Evolutionary conservation across 2,113 vertebrate genomes (phyloP).

Genomic region (Desmodus rotundus): DNA sequence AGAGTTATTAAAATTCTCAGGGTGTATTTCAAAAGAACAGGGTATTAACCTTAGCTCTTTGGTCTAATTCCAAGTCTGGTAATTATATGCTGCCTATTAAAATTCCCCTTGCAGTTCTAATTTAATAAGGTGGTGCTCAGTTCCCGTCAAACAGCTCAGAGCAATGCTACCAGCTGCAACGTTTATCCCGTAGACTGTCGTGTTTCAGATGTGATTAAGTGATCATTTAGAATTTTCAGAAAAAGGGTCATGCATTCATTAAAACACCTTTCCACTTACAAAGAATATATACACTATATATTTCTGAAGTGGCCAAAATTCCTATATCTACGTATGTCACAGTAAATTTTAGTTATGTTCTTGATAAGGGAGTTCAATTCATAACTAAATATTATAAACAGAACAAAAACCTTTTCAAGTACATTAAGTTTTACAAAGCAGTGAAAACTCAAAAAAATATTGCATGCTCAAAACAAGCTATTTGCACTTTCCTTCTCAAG

Average conservation of each 20-base stretch:
- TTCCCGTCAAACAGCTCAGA: slow-evolving; percentile 45
- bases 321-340: background rate
- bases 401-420: background rate
- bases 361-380: slow-evolving; percentile 1
- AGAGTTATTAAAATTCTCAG: slow-evolving; percentile 21
- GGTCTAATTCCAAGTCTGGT: slow-evolving; percentile 45
- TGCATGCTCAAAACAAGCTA: background rate
- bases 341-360: slow-evolving; percentile 31
- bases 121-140: slow-evolving; percentile 44
- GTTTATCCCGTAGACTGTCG: background rate
- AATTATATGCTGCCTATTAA: slow-evolving; percentile 53
- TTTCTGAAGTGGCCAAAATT: slow-evolving; percentile 8
- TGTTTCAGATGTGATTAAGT: slow-evolving; percentile 36
- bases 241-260: background rate
- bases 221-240: slow-evolving; percentile 28
- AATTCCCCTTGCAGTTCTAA: slow-evolving; percentile 49
- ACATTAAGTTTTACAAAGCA: slow-evolving; percentile 22
- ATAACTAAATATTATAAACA: background rate
- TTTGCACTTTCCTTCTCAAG: background rate
- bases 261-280: slow-evolving; percentile 17
- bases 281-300: background rate
- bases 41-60: slow-evolving; percentile 47
- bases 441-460: background rate
- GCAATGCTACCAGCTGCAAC: slow-evolving; percentile 29
- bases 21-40: slow-evolving; percentile 46